Base-by-base conservation (phyloP, 2,888 invertebrate species). In the Scelioninae gen. 2 region DNA sequence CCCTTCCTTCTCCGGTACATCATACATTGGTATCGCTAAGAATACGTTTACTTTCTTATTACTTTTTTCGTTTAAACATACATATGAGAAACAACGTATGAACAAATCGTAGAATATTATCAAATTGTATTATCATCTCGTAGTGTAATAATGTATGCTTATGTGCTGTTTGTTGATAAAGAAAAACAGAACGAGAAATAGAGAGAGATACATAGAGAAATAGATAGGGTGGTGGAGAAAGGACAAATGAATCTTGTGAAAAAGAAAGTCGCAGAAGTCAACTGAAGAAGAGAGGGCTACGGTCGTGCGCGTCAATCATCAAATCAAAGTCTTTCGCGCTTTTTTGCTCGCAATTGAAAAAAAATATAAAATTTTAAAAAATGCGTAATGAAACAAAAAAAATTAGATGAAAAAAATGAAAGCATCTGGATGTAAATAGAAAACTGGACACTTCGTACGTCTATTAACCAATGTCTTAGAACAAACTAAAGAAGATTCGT, bases 11-110 rank as follows among this genome's bases (percentile, higher is more conserved):
- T 85, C 84, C 83, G 84, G 85, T 85, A 85, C 85, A 84, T 85
- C 85, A 83, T 85, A 85, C 84, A 85, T 84, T 84, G 84, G 84
- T 85, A 85, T 85, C 82, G 83, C 84, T 85, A 86, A 85, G 82
- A 84, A 84, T 84, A 85, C 79, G 81, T 83, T 81, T 80, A 80
- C 78, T 81, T 79, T 78, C 74, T 72, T 74, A 71, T 69, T 81
- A 80, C 77, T 80, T 79, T 80, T 80, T 78, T 72, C 48, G 46
- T 75, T 75, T 74, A 80, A 82, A 82, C 82, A 71, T 75, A 75
- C 79, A 80, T 80, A 80, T 80, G 79, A 74, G 70, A 82, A 83
- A 82, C 78, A 83, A 82, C 81, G 81, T 78, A 80, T 79, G 81
- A 83, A 83, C 76, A 79, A 82, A 81, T 78, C 79, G 77, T 77